Evolutionary conservation across 2,888 invertebrate genomes (phyloP), one percentile per base, ranked within the genome.

Genomic region (Pseudeuparius sepicola): DNA sequence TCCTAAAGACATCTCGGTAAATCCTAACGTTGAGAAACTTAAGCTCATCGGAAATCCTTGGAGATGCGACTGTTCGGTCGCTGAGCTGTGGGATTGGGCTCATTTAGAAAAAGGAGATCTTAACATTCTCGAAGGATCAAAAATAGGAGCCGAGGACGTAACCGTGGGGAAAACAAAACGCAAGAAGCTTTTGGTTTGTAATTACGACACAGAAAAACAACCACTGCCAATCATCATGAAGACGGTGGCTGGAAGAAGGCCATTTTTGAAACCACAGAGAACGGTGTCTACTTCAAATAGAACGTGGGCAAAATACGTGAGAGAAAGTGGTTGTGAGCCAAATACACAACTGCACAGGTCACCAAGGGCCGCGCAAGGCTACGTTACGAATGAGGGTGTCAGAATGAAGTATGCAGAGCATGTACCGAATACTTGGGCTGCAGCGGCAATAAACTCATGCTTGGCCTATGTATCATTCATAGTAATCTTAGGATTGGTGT

Each of bases 71-170:
- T 81, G 80, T 47, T 70, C 73, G 41, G 69, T 80, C 14, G 73
- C 73, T 0, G 75, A 77, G 37, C 71, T 78, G 65, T 80, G 80
- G 80, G 71, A 77, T 47, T 80, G 80, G 80, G 79, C 78, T 0
- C 62, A 71, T 20, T 67, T 74, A 57, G 70, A 70, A 18, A 75
- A 75, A 49, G 73, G 73, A 7, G 71, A 78, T 47, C 57, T 78
- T 27, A 68, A 73, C 39, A 68, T 78, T 15, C 63, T 80, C 18
- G 66, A 77, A 11, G 79, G 79, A 23, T 74, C 78, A 2, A 75
- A 74, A 45, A 68, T 71, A 24, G 69, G 70, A 3, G 72, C 73
- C 24, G 71, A 73, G 42, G 72, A 75, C 42, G 73, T 76, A 15
- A 67, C 70, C 1, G 67, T 73, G 1, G 74, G 77, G 38, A 74